These are phyloP conservation scores for Drosophila azteca DNA, from an alignment of 1,140 invertebrate species.

Conservation along the genomic window DNA sequence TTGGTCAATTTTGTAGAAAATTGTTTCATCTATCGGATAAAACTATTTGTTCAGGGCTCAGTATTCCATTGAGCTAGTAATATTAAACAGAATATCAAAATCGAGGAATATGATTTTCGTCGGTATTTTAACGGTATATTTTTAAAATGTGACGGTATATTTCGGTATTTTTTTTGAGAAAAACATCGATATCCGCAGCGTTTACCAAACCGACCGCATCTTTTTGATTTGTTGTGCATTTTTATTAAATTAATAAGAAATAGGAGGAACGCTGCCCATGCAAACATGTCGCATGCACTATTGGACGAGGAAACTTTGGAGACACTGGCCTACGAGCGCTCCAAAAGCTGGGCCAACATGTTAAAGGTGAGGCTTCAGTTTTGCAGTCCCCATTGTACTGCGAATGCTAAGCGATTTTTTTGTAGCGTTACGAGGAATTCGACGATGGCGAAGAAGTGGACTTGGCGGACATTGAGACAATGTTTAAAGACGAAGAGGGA, in stretches of 20 bases:
- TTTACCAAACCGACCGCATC: too few species aligned
- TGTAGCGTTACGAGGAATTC: constrained; percentile 11
- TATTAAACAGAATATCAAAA: too few species aligned
- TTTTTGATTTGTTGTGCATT: not conserved
- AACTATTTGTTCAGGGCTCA: too few species aligned
- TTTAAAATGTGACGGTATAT: not conserved
- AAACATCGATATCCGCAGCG: too few species aligned
- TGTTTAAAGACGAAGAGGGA: constrained; percentile 26
- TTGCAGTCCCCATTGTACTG: constrained; percentile 5
- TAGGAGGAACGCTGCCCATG: not conserved
- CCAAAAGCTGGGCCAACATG: constrained; percentile 53
- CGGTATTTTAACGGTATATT: too few species aligned
- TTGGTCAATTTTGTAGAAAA: not conserved
- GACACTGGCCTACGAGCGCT: constrained; percentile 50
- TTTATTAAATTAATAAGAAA: not conserved
- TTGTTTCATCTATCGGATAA: too few species aligned
- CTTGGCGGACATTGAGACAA: constrained; percentile 32
- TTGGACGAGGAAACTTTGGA: constrained; percentile 54
- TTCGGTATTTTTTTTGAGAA: too few species aligned
- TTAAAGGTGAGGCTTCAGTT: constrained; percentile 33
- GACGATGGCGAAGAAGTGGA: constrained; percentile 31
- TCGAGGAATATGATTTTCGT: too few species aligned
- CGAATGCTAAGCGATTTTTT: constrained; percentile 8
- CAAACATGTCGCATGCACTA: constrained; percentile 40
- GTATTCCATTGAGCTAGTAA: too few species aligned